These are phyloP conservation scores for Rhynchotus rufescens DNA, from an alignment of 2,797 vertebrate genomes.

Conservation along the genomic window DNA sequence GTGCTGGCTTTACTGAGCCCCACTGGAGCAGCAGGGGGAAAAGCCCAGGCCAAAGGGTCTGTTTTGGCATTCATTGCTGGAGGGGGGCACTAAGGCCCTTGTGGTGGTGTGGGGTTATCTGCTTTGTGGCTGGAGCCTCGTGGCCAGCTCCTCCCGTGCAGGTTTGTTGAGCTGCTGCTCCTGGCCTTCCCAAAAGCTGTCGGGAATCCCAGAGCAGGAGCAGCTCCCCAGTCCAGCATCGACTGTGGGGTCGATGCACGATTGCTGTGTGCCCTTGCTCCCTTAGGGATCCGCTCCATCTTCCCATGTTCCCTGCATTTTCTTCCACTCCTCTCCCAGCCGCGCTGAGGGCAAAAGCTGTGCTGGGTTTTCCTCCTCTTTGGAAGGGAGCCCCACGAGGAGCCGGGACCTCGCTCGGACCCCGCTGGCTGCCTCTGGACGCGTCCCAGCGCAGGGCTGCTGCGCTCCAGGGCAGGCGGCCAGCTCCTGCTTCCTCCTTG, in stretches of 20 bases:
- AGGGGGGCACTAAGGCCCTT: conserved; percentile 44
- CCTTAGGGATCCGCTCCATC: background rate
- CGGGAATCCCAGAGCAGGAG: background rate
- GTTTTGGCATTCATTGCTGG: conserved; percentile 27
- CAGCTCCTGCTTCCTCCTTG: background rate
- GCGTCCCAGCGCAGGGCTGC: conserved; percentile 39
- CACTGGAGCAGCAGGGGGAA: background rate
- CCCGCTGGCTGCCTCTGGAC: conserved; percentile 18
- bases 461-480: conserved; percentile 39
- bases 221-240: background rate
- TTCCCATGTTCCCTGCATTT: background rate
- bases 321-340: conserved; percentile 4
- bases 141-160: too few relatives aligned
- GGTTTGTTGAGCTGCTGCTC: background rate
- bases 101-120: conserved; percentile 51
- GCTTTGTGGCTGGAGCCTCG: background rate
- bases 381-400: conserved; percentile 19
- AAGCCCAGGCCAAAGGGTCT: conserved; percentile 12
- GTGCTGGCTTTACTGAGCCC: background rate
- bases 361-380: background rate
- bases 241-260: background rate
- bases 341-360: background rate
- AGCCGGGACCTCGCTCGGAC: conserved; percentile 34
- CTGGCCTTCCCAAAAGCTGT: background rate
- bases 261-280: background rate